These are phyloP conservation scores for Lycophotia porphyrea DNA, from an alignment of 2,888 invertebrate species.

Conservation along the genomic window DNA sequence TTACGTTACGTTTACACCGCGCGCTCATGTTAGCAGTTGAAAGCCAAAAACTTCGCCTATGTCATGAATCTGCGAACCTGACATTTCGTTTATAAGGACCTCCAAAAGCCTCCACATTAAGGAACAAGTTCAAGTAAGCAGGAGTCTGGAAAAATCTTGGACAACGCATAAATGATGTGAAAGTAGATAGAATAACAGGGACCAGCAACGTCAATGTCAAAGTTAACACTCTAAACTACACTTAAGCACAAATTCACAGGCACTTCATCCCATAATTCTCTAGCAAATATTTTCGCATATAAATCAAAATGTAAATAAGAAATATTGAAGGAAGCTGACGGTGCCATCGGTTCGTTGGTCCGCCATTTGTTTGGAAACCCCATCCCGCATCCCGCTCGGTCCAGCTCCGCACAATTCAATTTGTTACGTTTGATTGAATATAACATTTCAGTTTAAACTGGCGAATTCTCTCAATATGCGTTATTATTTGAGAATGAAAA, in stretches of 20 bases:
- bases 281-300: conserved; percentile 52
- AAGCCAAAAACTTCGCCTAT: background rate
- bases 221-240: background rate
- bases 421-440: conserved; percentile 70
- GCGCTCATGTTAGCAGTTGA: background rate
- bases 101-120: background rate
- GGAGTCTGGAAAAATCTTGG: background rate
- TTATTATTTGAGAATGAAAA: conserved; percentile 44
- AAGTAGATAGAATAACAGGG: background rate
- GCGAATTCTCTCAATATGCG: conserved; percentile 50
- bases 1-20: too few species aligned
- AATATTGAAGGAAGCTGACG: conserved; percentile 61
- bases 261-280: conserved; percentile 30
- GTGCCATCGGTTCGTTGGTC: conserved; percentile 75
- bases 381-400: conserved; percentile 69
- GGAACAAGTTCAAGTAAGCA: background rate
- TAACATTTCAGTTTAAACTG: conserved; percentile 61
- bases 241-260: background rate
- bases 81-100: background rate
- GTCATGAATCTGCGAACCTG: background rate
- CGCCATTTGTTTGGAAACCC: conserved; percentile 78
- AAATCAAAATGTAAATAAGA: conserved; percentile 64
- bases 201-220: background rate
- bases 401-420: conserved; percentile 71
- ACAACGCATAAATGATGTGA: background rate